Evolutionary conservation across 1,140 invertebrate genomes (phyloP), one percentile per base, ranked within the genome.

Genomic region (Matsumurasca onukii): DNA sequence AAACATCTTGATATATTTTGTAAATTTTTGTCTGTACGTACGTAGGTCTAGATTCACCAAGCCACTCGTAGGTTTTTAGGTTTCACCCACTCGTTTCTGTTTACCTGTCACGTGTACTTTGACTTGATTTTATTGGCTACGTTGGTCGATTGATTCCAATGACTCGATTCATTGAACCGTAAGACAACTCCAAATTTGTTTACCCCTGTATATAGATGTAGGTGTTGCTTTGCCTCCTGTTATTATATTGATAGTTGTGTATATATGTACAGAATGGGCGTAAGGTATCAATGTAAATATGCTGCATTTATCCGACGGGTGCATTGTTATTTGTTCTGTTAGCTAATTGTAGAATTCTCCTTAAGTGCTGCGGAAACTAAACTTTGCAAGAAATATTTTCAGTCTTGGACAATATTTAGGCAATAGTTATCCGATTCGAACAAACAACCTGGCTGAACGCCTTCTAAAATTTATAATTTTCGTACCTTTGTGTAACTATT

Each of bases 181-280:
- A 59, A 59, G 55, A 59, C 55, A 59, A 59, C 55, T 59, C 55
- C 55, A 59, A 59, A 59, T 59, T 59, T 59, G 30, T 59, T 59
- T 59, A 59, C 55, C 55, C 55, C 30, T 59, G 55, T 59, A 59
- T n/a, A 59, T 59, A 59, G 55, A n/a, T 29, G 55, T 59, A 59
- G 55, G 24, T 59, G 55, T 59, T 59, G 55, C 55, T 59, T 59
- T 59, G 55, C 55, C 30, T 59, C 9, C 55, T 9, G 34, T 39
- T 39, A 39, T 39, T 39, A 39, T 17, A 17, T 39, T 5, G 17
- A 39, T 17, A 22, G n/a, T 59, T 59, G 30, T 59, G 55, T 59
- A 59, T 59, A 59, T 59, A 59, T 59, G 55, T 59, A 59, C 55
- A 59, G 55, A 3, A 22, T 22, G 25, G 25, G 30, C 24, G 55